Conservation (phyloP, 2,113 vertebrate genomes). For the Leiothrix lutea region DNA sequence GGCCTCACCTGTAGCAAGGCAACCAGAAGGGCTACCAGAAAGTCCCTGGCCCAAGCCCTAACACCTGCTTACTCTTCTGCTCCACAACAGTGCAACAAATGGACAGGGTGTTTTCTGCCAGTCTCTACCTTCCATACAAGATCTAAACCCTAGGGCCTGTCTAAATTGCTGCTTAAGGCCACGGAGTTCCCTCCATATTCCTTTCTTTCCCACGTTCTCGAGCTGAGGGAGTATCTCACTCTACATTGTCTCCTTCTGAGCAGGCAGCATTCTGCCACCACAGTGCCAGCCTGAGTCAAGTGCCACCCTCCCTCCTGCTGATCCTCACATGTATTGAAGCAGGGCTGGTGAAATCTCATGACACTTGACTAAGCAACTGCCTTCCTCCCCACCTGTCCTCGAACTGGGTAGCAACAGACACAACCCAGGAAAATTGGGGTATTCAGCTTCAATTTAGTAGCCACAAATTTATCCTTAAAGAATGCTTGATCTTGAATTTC, state of each 20-base stretch:
- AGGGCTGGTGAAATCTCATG: neutral
- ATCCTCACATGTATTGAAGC: neutral
- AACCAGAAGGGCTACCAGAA: neutral
- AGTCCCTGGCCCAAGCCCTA: neutral
- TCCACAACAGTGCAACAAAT: neutral
- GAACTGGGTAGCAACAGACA: neutral
- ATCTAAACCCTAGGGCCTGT: neutral
- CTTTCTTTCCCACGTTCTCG: neutral
- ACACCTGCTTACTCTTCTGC: neutral
- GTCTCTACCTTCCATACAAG: neutral
- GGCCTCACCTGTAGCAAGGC: neutral
- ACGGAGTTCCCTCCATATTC: neutral
- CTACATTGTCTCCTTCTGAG: neutral
- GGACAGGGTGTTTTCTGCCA: neutral
- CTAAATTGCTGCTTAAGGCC: neutral
- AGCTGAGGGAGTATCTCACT: neutral
- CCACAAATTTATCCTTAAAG: neutral
- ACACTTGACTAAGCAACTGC: neutral
- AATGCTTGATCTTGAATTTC: neutral
- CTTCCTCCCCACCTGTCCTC: neutral
- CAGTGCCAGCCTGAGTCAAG: neutral
- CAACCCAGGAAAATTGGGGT: neutral
- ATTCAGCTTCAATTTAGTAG: neutral
- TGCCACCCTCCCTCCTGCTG: neutral
- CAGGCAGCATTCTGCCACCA: neutral